These are phyloP conservation scores for Microplitis demolitor DNA, from an alignment of 1,140 invertebrate species.

Conservation along the genomic window DNA sequence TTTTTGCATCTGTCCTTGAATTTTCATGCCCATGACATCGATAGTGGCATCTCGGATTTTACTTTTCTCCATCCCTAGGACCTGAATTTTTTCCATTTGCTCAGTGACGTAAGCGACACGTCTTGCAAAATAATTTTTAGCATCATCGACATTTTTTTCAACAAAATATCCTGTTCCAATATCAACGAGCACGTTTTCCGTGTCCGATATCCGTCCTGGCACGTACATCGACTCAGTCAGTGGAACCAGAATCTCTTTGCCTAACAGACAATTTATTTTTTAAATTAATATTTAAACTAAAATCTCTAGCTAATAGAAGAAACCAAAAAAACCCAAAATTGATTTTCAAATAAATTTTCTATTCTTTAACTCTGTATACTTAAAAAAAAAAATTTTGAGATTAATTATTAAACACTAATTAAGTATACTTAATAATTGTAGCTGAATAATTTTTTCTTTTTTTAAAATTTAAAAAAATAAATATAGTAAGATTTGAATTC, in stretches of 20 bases:
- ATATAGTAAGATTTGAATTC: no score
- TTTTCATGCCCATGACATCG: conserved; percentile 72
- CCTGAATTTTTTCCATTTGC: conserved; percentile 93
- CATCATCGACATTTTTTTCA: conserved; percentile 82
- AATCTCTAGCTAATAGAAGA: background rate
- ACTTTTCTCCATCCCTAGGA: conserved; percentile 82
- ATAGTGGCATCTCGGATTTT: conserved; percentile 81
- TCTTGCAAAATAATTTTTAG: conserved; percentile 90
- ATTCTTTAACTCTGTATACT: no score
- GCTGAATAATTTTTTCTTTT: no score
- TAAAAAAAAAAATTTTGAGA: no score
- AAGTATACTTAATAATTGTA: no score
- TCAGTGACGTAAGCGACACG: conserved; percentile 89
- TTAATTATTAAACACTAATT: no score
- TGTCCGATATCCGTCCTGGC: conserved; percentile 80
- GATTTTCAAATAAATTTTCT: no score
- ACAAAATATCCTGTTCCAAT: conserved; percentile 95
- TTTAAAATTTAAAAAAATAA: no score
- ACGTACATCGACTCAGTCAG: conserved; percentile 96
- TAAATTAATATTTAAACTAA: background rate
- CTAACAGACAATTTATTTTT: conserved; percentile 35
- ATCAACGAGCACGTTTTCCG: conserved; percentile 86
- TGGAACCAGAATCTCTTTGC: conserved; percentile 84
- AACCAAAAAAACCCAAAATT: no score
- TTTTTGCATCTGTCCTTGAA: conserved; percentile 53